Conservation (phyloP, 2,797 vertebrate genomes). For the Halcyon leucocephala region DNA sequence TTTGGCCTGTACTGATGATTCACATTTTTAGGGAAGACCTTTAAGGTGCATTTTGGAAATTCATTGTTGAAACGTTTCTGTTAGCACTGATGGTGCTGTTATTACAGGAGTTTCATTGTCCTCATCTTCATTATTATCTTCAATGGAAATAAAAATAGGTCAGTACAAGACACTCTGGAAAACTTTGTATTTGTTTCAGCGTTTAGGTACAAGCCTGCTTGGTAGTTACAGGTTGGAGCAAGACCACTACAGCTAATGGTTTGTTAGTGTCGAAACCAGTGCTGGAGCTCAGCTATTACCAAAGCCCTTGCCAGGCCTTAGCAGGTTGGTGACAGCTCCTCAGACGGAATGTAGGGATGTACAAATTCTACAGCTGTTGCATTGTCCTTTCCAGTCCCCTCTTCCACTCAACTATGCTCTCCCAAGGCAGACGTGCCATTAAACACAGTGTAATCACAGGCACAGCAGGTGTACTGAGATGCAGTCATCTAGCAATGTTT, state of each 20-base stretch:
- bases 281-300: background rate
- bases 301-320: background rate
- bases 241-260: background rate
- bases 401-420: background rate
- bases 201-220: background rate
- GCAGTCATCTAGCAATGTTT: background rate
- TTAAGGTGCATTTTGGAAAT: background rate
- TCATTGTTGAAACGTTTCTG: background rate
- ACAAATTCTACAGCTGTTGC: background rate
- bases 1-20: background rate
- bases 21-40: background rate
- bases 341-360: background rate
- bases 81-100: background rate
- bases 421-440: background rate
- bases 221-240: background rate
- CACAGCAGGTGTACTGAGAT: background rate
- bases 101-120: background rate
- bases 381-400: background rate
- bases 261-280: background rate
- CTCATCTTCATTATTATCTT: background rate
- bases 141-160: background rate
- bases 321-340: background rate
- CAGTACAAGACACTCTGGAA: background rate
- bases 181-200: background rate
- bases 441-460: slow-evolving; percentile 5